Conservation (phyloP, 2,113 vertebrate genomes). For the Lonchura striata region DNA sequence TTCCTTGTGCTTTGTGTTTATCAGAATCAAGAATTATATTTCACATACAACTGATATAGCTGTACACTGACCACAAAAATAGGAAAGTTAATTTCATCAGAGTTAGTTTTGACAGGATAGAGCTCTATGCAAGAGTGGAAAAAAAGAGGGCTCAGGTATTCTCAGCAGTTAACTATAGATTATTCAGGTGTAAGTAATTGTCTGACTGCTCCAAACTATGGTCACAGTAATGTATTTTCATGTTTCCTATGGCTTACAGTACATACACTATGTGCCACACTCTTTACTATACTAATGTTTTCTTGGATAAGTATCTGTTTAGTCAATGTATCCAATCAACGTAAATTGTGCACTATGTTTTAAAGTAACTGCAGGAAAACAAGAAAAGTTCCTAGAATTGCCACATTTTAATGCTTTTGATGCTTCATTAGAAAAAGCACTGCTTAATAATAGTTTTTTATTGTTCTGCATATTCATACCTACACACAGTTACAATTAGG, state of each 20-base stretch:
- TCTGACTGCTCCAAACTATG: not conserved
- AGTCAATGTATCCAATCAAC: not conserved
- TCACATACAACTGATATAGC: not conserved
- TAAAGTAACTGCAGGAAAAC: not conserved
- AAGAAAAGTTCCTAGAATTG: not conserved
- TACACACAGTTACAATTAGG: not conserved
- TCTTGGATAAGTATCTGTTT: not conserved
- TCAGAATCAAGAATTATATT: not conserved
- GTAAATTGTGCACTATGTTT: not conserved
- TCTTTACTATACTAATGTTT: not conserved
- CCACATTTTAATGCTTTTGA: not conserved
- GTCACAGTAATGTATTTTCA: not conserved
- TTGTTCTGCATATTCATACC: not conserved
- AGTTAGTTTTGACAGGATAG: not conserved
- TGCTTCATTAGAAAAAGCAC: not conserved
- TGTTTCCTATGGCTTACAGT: not conserved
- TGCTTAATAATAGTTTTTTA: not conserved
- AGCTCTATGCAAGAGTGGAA: not conserved
- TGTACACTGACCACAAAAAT: not conserved
- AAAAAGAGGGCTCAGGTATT: not conserved
- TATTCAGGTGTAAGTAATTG: not conserved
- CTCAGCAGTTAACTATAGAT: not conserved
- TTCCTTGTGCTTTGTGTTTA: not conserved
- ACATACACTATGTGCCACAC: not conserved
- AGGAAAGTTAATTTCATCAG: not conserved